These are phyloP conservation scores for Hippocampus kuda DNA, from an alignment of 2,797 vertebrate genomes.

Conservation along the genomic window DNA sequence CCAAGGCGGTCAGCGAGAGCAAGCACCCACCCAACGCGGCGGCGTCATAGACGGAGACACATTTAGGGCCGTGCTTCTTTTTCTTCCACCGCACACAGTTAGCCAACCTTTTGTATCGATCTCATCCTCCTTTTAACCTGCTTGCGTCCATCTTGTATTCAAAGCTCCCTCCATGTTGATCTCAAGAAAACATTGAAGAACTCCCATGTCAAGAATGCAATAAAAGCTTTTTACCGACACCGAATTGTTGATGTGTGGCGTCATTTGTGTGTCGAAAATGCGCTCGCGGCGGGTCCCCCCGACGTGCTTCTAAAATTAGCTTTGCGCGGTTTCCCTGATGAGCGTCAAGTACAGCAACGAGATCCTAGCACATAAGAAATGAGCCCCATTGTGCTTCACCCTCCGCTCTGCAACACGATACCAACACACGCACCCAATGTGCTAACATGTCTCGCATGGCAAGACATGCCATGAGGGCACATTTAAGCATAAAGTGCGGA, in stretches of 20 bases:
- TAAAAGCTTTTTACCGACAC: conserved; percentile 44
- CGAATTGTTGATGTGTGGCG: conserved; percentile 9
- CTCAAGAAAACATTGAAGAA: conserved; percentile 30
- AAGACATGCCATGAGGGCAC: neutral
- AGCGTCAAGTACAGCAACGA: conserved; percentile 38
- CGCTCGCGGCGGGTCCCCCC: neutral
- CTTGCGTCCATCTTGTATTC: conserved; percentile 14
- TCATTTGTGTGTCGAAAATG: neutral
- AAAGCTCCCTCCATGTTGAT: conserved; percentile 13
- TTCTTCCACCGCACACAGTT: neutral
- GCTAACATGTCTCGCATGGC: neutral
- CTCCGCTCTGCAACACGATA: conserved; percentile 51
- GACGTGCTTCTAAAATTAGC: conserved; percentile 44
- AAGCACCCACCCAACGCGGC: conserved; percentile 7
- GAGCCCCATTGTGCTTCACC: conserved; percentile 36
- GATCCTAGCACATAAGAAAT: conserved; percentile 43
- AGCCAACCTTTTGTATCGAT: neutral
- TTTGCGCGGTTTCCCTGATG: conserved; percentile 18
- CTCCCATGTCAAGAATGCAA: conserved; percentile 35
- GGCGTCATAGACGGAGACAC: conserved; percentile 25
- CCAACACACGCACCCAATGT: conserved; percentile 36
- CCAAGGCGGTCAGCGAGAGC: conserved; percentile 44
- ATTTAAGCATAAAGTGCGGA: neutral
- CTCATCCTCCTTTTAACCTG: conserved; percentile 6
- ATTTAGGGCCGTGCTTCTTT: neutral